Evolutionary conservation across 2,797 vertebrate genomes (phyloP), one percentile per base, ranked within the genome.

Genomic region (Todus mexicanus): DNA sequence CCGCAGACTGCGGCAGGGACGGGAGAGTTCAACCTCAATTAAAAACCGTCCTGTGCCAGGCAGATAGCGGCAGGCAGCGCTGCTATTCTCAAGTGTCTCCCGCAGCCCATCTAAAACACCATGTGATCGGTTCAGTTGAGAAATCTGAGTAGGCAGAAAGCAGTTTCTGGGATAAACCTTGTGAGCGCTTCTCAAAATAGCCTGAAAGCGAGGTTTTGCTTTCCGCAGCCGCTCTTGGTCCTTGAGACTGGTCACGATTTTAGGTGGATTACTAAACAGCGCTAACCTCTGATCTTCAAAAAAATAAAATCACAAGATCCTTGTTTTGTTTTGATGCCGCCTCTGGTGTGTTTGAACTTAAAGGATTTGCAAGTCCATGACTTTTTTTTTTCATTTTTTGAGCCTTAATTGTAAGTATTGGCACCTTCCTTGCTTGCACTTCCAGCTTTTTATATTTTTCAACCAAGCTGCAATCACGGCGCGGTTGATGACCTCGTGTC

Each of bases 91-190:
- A 84, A 92, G 95, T 90, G 92, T 95, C 93, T 84, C 86, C 88
- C 69, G 86, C 91, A 73, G 93, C 76, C 86, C 84, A 64, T 60
- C 50, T 35, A 50, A 94, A n/a, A 79, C 84, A 79, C 90, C 94
- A 87, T 92, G 92, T 94, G 94, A 94, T 92, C 4, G 1, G 11
- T 79, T 84, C 86, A n/a, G 81, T 40, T 87, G 94, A 94, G 95
- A 96, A 96, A 96, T 93, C 86, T 77, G 93, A 96, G 95, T 87
- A 94, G 95, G 94, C 93, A 95, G 93, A 95, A 95, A 93, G 93
- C 96, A 92, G 88, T 95, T 94, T 93, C 90, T 95, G 90, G 95
- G 92, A 54, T 93, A 96, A 96, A 94, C 92, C 86, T 90, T 96
- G 80, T 84, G 86, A 93, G 92, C 82, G 84, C 74, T 96, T 87